Percentiles rank a stretch among this genome's conserved stretches.
phyloP scores from a whole-genome alignment of 2,797 vertebrate species.

The Luscinia megarhynchos region DNA sequence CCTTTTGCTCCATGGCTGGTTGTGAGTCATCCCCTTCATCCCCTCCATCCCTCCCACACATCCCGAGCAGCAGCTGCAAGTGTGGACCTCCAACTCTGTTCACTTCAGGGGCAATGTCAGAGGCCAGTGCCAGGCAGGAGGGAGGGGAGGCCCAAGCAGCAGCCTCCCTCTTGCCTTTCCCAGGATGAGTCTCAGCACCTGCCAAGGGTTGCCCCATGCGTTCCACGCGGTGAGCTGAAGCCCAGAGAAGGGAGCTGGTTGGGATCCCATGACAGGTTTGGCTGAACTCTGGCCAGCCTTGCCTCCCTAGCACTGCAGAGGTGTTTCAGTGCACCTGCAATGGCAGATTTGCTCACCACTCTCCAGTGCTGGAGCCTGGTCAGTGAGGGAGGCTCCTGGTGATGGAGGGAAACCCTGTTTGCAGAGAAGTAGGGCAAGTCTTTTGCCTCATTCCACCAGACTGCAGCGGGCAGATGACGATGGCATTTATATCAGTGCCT shows the following conservation, averaged over 20 bases:
- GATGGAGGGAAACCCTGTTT: not conserved
- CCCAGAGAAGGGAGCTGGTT: not conserved
- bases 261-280: not conserved
- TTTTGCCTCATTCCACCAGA: not conserved
- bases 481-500: conserved; percentile 12
- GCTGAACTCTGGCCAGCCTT: not conserved
- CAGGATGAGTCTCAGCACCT: fast-evolving
- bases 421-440: conserved; percentile 31
- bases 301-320: not conserved
- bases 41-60: not conserved
- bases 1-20: not conserved
- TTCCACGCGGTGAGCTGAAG: not conserved
- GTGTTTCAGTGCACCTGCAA: not conserved
- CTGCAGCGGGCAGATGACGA: not conserved
- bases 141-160: not conserved
- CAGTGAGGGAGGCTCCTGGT: not conserved
- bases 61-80: not conserved
- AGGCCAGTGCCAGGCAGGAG: not conserved
- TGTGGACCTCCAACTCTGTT: not conserved
- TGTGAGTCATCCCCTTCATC: not conserved
- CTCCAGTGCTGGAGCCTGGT: not conserved
- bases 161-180: not conserved
- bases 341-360: not conserved
- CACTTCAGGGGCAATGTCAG: not conserved
- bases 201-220: fast-evolving